These are phyloP conservation scores for Gasterosteus aculeatus DNA, from an alignment of 2,113 vertebrate genomes.

Conservation along the genomic window DNA sequence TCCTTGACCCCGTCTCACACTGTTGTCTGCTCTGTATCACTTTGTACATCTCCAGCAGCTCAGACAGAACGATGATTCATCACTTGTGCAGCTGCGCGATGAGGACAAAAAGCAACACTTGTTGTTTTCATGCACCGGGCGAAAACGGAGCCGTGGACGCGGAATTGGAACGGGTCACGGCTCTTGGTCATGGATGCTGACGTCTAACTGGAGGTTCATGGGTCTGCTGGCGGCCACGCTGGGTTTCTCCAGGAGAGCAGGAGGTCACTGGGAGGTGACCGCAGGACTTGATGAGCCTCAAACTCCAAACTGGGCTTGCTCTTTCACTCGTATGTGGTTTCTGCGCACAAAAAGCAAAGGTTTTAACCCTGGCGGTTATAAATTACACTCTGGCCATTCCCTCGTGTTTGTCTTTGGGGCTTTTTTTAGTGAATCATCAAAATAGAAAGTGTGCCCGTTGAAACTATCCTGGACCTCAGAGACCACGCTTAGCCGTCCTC, in stretches of 20 bases:
- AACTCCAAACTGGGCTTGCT: slow-evolving; percentile 49
- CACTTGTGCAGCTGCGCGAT: neutral
- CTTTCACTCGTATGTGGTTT: slow-evolving; percentile 57
- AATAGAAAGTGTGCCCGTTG: slow-evolving; percentile 59
- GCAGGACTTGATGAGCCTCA: slow-evolving; percentile 48
- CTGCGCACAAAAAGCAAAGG: slow-evolving; percentile 27
- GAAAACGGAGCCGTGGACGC: neutral
- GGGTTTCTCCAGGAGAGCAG: slow-evolving; percentile 10
- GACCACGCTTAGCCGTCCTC: slow-evolving; percentile 56
- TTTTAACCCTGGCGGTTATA: slow-evolving; percentile 44
- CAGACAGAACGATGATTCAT: slow-evolving; percentile 43
- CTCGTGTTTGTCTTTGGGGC: slow-evolving; percentile 53
- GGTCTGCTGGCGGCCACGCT: slow-evolving; percentile 24
- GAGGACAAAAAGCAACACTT: slow-evolving; percentile 31
- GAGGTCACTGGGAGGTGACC: slow-evolving; percentile 58
- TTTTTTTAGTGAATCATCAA: slow-evolving; percentile 56
- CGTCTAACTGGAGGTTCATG: neutral
- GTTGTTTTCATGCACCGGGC: neutral
- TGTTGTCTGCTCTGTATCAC: slow-evolving; percentile 55
- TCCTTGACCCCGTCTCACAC: slow-evolving; percentile 39
- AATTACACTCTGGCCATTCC: slow-evolving; percentile 42
- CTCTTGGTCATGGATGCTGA: neutral
- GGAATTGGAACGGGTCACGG: neutral
- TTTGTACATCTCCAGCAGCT: slow-evolving; percentile 45
- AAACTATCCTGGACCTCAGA: slow-evolving; percentile 63